phyloP scores from a whole-genome alignment of 2,797 vertebrate species.

The Urosaurus nigricauda region DNA sequence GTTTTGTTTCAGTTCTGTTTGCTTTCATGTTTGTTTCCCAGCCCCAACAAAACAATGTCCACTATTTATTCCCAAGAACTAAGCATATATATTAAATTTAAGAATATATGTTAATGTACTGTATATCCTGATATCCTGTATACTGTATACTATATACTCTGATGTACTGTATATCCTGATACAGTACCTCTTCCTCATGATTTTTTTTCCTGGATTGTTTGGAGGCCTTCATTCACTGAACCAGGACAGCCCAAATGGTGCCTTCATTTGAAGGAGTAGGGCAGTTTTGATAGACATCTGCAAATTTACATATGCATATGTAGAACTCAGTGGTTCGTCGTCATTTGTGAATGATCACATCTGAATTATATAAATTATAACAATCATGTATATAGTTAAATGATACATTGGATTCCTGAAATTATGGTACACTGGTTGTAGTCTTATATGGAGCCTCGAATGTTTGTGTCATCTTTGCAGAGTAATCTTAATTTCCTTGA shows the following conservation, averaged over 20 bases:
- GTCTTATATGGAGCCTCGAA: not conserved
- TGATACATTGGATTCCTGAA: not conserved
- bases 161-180: not conserved
- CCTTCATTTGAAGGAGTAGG: not conserved
- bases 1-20: no score
- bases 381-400: not conserved
- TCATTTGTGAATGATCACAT: not conserved
- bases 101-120: not conserved
- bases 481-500: slow-evolving; percentile 17
- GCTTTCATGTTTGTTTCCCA: no score
- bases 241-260: not conserved
- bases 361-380: not conserved
- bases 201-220: not conserved
- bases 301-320: not conserved
- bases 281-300: not conserved
- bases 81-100: not conserved
- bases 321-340: not conserved
- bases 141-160: no score
- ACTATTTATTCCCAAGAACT: no score
- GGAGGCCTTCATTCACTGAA: not conserved
- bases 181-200: not conserved
- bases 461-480: not conserved
- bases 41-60: no score
- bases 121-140: not conserved
- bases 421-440: not conserved